Base-by-base conservation (phyloP, 1,140 invertebrate genomes). In the Bursaphelenchus mucronatus region DNA sequence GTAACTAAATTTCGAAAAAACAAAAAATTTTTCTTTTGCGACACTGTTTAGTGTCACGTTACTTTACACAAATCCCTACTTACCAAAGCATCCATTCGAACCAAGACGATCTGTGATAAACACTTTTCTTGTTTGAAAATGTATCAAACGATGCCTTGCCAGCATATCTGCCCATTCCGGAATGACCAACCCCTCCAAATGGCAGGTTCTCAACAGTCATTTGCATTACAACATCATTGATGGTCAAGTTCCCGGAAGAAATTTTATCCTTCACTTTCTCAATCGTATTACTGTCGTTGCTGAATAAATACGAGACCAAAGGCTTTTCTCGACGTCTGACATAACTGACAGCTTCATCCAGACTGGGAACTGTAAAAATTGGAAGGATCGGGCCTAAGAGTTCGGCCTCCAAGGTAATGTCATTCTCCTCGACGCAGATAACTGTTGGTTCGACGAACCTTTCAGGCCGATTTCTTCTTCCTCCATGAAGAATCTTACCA, bases 141-240 rank as follows among this genome's bases (percentile, higher is more conserved):
- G 90, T 92, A 68, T 97, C 90, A 76, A 91, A 96, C 7, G 88
- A 88, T 70, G 86, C 87, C 83, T 90, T 90, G 53, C 94, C 94
- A 84, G 96, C 92, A 82, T 96, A 97, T 3, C 86, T 83, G 30
- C 93, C 94, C 82, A 94, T 90, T 71, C 70, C 50, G 82, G 82
- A 84, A 71, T 61, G 75, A 13, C 94, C 94, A 56, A 95, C 85
- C 41, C 86, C 86, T 53, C 86, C 86, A 81, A 87, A 87, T 52
- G 84, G 84, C 54, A 85, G 67, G 0, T 79, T 70, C 52, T 69
- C 61, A n/a, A 82, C 61, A 15, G 43, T 30, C 13, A 55, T 50
- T n/a, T 94, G 91, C 86, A 95, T 88, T 62, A 97, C 83, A 46
- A 89, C 90, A 82, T 97, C 94, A 83, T 97, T 97, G 66, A 92